Conservation (phyloP, 1,140 invertebrate species). For the Macrotrachela quadricornifera region DNA sequence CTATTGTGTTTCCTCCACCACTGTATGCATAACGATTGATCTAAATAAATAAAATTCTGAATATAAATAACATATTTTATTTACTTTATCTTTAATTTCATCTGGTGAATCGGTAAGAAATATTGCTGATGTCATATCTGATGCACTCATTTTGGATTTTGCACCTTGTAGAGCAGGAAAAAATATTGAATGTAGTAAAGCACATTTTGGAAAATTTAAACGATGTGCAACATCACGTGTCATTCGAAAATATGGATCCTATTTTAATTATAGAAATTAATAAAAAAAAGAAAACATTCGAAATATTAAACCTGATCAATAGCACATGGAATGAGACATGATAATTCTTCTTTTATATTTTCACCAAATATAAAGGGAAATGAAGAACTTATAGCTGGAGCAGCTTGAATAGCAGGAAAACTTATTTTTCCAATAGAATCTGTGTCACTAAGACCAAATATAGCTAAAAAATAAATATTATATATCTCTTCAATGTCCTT, state of each 20-base stretch:
- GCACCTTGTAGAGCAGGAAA: conserved; percentile 87
- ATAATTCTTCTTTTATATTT: conserved; percentile 45
- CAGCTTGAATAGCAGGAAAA: conserved; percentile 85
- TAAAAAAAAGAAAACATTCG: not conserved
- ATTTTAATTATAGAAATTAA: conserved; percentile 10
- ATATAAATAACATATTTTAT: too few relatives aligned
- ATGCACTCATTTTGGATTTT: conserved; percentile 92
- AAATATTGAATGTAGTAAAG: conserved; percentile 72
- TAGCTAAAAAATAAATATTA: conserved; percentile 30
- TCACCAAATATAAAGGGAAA: conserved; percentile 91
- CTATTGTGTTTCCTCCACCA: conserved; percentile 69
- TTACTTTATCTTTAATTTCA: conserved; percentile 80
- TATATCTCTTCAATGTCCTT: too few relatives aligned
- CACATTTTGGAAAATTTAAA: conserved; percentile 65
- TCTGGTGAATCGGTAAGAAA: conserved; percentile 80
- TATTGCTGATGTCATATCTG: conserved; percentile 74
- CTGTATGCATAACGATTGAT: conserved; percentile 96
- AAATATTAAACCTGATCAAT: conserved; percentile 65
- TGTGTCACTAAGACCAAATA: conserved; percentile 88
- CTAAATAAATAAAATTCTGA: conserved; percentile 32
- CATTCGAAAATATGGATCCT: conserved; percentile 96
- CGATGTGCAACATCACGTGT: conserved; percentile 78
- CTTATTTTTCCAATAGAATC: conserved; percentile 82
- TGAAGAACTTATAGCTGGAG: conserved; percentile 68
- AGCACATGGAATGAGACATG: conserved; percentile 85